A percentile compares a stretch with the other conserved stretches of the same genome.
These are phyloP conservation scores for Willisornis vidua DNA, from an alignment of 2,113 vertebrate species.

Conservation along the genomic window DNA sequence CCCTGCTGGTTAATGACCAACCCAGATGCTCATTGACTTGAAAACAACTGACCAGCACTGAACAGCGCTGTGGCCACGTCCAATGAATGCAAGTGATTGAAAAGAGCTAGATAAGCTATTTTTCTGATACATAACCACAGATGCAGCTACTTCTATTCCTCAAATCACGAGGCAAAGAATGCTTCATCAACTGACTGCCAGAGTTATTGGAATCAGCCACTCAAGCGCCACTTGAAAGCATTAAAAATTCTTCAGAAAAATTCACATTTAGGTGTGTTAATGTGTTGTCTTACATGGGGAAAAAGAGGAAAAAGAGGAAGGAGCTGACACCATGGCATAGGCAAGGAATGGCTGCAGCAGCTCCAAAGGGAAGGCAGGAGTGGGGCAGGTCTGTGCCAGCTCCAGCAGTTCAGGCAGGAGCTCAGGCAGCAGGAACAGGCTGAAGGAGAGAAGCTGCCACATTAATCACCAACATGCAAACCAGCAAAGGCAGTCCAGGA, in stretches of 20 bases:
- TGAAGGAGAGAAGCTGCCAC: neutral
- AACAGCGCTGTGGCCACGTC: neutral
- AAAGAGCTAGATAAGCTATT: neutral
- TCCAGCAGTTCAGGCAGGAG: neutral
- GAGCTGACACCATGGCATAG: fast-evolving
- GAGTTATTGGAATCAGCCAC: neutral
- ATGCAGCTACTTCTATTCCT: neutral
- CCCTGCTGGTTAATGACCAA: neutral
- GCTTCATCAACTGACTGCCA: neutral
- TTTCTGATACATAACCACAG: neutral
- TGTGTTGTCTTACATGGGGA: neutral
- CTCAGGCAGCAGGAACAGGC: neutral
- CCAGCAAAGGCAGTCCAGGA: neutral
- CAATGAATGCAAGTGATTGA: neutral
- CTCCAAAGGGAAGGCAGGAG: neutral
- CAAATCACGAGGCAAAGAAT: neutral
- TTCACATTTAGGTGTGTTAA: neutral
- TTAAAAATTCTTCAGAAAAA: neutral
- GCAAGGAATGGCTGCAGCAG: neutral
- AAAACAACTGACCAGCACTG: neutral
- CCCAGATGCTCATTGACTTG: neutral
- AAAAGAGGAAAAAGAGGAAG: neutral
- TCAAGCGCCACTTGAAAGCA: neutral
- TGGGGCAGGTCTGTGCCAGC: neutral
- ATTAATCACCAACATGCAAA: neutral